phyloP scores from a whole-genome alignment of 2,113 vertebrate genomes.

The Caracal caracal region DNA sequence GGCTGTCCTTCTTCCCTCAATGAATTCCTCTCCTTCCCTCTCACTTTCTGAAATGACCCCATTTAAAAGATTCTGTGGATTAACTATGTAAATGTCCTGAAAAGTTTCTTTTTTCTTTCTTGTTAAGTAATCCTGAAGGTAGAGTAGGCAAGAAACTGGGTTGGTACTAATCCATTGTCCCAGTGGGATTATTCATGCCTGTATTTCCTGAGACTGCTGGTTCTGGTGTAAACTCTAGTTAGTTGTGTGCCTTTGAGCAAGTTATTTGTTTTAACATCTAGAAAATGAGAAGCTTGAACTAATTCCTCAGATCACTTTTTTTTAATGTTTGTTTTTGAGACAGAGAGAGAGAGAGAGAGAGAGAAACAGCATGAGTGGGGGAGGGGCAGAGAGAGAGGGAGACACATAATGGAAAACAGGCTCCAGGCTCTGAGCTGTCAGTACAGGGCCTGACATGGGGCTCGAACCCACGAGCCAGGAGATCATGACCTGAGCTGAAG shows the following conservation, averaged over 20 bases:
- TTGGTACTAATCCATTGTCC: neutral
- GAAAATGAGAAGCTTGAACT: neutral
- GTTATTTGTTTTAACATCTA: slow-evolving; percentile 11
- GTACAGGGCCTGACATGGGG: too few relatives aligned
- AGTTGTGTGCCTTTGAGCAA: neutral
- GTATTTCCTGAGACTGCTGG: neutral
- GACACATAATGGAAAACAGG: too few relatives aligned
- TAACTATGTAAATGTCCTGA: neutral
- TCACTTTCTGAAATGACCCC: neutral
- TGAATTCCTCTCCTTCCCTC: neutral
- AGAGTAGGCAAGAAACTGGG: neutral
- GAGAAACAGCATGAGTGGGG: too few relatives aligned
- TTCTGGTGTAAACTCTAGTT: neutral
- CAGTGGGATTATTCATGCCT: neutral
- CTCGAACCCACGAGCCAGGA: too few relatives aligned
- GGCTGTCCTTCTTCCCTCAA: neutral
- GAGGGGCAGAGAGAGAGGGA: too few relatives aligned
- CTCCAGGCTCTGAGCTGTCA: too few relatives aligned
- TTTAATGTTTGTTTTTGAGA: too few relatives aligned
- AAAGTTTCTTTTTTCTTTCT: slow-evolving; percentile 21
- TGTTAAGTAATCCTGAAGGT: neutral
- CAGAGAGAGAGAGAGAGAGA: too few relatives aligned
- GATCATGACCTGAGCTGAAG: too few relatives aligned
- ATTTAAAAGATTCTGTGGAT: slow-evolving; percentile 1
- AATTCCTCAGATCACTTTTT: slow-evolving; percentile 20